Evolutionary conservation across 2,113 vertebrate genomes (phyloP).

Genomic region (Theropithecus gelada): DNA sequence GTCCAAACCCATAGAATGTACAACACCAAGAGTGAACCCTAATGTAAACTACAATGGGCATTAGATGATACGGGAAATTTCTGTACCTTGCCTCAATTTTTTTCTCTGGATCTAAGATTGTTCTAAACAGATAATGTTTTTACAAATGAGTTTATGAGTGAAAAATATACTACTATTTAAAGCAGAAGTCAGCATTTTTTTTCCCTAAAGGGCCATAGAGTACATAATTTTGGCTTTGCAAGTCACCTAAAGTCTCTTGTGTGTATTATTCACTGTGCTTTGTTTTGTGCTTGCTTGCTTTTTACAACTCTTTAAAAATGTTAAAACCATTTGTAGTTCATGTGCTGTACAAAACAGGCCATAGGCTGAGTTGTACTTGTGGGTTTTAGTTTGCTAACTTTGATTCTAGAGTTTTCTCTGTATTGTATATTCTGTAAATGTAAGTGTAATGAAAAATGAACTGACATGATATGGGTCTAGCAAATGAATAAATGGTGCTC

Average conservation of each 20-base stretch:
- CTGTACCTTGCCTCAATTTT: neutral
- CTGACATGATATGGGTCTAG: neutral
- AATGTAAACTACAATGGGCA: neutral
- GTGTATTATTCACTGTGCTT: neutral
- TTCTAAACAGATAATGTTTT: neutral
- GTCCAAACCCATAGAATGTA: neutral
- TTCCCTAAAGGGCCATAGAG: neutral
- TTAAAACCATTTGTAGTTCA: neutral
- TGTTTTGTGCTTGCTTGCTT: neutral
- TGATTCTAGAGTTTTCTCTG: neutral
- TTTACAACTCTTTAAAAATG: neutral
- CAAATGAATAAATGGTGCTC: neutral
- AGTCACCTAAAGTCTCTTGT: neutral
- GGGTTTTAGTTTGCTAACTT: neutral
- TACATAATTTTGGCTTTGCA: neutral
- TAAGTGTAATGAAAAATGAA: neutral
- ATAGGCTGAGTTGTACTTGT: accelerated
- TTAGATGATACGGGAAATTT: neutral
- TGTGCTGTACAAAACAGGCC: neutral
- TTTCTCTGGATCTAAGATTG: neutral
- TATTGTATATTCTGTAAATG: neutral
- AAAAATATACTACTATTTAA: neutral
- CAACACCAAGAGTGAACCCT: neutral
- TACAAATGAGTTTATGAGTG: neutral
- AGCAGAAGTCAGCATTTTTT: neutral